Evolutionary conservation across 2,113 vertebrate genomes (phyloP), one percentile per base, ranked within the genome.

Genomic region (Gambusia holbrooki): DNA sequence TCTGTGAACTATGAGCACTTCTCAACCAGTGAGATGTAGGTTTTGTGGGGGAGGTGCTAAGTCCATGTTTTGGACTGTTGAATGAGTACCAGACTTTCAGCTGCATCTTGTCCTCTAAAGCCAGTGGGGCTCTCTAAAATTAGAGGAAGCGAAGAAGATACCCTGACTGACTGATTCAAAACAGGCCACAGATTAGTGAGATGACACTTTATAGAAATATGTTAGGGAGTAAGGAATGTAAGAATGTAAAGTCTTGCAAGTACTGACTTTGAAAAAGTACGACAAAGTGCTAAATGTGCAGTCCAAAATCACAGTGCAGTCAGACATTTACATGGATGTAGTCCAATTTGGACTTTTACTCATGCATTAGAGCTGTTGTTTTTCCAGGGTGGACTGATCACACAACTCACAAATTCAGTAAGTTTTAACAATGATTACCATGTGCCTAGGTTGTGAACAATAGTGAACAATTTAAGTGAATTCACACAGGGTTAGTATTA

Each of bases 71-170:
- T 81, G 66, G 71, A 79, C 62, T 71, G 19, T n/a, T 72, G 76
- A 87, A 73, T 74, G 76, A 82, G 66, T 54, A 77, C 65, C 80
- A 88, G 85, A 82, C 76, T 48, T 80, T 80, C 81, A 84, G 78
- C 80, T 89, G 85, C 63, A 58, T 83, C 76, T 82, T 72, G 71
- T 89, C 87, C 66, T 68, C 77, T 27, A 32, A 64, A 76, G 71
- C 77, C 37, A 66, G 68, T 71, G 77, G 62, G 62, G 82, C 80
- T 82, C 88, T 62, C 79, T 62, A 35, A 62, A 73, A 87, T 79
- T 51, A 68, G 70, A 82, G 79, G 74, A 77, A 72, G 84, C 15
- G 11, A 68, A 58, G 30, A 81, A 69, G 69, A 74, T 71, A 58
- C 71, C 45, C 28, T 13, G 58, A 42, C 83, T 83, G 54, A 78